Evolutionary conservation across 2,113 vertebrate species (phyloP).

Genomic region (Pseudorectes ferrugineus): DNA sequence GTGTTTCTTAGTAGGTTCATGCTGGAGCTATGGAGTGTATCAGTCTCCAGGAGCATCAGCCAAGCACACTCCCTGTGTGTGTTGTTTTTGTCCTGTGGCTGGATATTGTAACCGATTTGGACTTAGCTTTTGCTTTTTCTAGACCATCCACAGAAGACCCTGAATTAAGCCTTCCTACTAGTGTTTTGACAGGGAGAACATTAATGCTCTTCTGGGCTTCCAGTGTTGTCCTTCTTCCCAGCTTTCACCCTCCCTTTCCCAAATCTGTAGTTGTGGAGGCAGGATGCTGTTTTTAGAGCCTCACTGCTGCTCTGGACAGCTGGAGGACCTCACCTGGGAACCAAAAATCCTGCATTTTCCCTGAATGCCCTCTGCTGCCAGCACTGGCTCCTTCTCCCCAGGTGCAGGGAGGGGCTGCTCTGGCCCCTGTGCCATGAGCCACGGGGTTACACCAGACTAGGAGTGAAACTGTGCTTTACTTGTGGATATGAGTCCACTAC

Average conservation of each 20-base stretch:
- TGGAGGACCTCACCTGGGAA: background rate
- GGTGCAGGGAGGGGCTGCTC: background rate
- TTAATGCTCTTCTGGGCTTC: background rate
- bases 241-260: background rate
- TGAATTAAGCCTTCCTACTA: background rate
- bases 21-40: background rate
- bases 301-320: background rate
- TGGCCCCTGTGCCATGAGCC: background rate
- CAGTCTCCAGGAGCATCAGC: background rate
- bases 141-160: background rate
- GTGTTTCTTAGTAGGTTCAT: background rate
- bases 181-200: background rate
- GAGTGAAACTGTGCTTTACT: background rate
- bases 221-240: background rate
- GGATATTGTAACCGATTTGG: background rate
- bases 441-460: rapidly evolving
- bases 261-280: background rate
- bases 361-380: background rate
- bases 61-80: background rate
- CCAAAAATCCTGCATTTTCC: background rate
- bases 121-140: background rate
- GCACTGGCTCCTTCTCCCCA: rapidly evolving
- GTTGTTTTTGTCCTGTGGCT: background rate
- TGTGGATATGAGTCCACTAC: rapidly evolving
- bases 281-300: background rate